These are phyloP conservation scores for Gopherus flavomarginatus DNA, from an alignment of 2,113 vertebrate species.

Conservation along the genomic window DNA sequence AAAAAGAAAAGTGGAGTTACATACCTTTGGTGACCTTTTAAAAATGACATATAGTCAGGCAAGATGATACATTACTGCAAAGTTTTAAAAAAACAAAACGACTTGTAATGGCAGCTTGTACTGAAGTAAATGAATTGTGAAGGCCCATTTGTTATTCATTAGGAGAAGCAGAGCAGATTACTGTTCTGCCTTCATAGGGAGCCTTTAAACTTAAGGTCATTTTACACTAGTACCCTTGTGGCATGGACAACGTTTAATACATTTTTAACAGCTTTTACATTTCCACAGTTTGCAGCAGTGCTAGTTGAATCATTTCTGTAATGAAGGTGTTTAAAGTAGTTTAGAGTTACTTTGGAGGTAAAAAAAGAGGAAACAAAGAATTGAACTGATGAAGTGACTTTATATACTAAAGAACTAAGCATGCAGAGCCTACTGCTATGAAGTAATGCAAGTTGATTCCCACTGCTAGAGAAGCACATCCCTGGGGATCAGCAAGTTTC, in stretches of 20 bases:
- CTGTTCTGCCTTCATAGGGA: conserved; percentile 67
- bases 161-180: conserved; percentile 75
- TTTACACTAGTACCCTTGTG: conserved; percentile 72
- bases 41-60: conserved; percentile 77
- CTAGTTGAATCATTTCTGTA: conserved; percentile 63
- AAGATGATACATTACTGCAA: conserved; percentile 78
- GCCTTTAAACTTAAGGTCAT: conserved; percentile 76
- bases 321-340: conserved; percentile 54
- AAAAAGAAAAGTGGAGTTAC: conserved; percentile 41
- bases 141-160: conserved; percentile 85
- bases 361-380: conserved; percentile 32
- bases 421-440: background rate
- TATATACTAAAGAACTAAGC: conserved; percentile 55
- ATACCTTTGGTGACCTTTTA: conserved; percentile 76
- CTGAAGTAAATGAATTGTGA: conserved; percentile 68
- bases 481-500: background rate
- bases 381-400: conserved; percentile 57
- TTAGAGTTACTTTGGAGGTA: conserved; percentile 55
- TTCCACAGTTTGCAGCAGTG: conserved; percentile 50
- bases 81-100: conserved; percentile 70
- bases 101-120: conserved; percentile 77
- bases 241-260: conserved; percentile 67
- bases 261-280: conserved; percentile 66
- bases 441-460: conserved; percentile 12
- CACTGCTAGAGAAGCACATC: background rate